Conservation (phyloP, 2,888 invertebrate genomes). For the Melinaea marsaeus region DNA sequence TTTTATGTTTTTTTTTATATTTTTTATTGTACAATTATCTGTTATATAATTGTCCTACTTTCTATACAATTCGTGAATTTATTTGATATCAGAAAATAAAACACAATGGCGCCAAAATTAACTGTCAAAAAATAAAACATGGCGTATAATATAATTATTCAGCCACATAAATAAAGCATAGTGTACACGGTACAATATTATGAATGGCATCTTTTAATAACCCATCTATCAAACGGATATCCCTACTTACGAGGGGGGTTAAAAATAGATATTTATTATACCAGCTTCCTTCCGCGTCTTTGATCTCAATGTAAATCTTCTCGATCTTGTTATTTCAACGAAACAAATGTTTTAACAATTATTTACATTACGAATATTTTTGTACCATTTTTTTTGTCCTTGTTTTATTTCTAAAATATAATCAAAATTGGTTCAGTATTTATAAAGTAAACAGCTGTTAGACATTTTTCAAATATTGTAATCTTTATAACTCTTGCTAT, state of each 20-base stretch:
- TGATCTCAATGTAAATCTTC: slow-evolving; percentile 32
- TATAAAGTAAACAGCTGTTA: neutral
- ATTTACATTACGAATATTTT: neutral
- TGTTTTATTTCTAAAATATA: neutral
- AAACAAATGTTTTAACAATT: neutral
- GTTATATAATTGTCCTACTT: neutral
- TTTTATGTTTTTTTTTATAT: neutral
- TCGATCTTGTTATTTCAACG: slow-evolving; percentile 1
- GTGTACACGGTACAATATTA: slow-evolving; percentile 1
- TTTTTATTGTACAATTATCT: neutral
- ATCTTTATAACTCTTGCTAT: slow-evolving; percentile 7
- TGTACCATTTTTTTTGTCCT: neutral
- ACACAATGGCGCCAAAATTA: too few relatives aligned
- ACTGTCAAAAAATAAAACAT: too few relatives aligned
- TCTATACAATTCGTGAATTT: too few relatives aligned
- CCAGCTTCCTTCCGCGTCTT: slow-evolving; percentile 39
- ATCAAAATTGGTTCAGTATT: neutral
- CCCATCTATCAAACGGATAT: slow-evolving; percentile 36
- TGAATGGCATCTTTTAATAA: slow-evolving; percentile 22
- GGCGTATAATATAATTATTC: neutral
- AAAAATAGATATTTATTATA: slow-evolving; percentile 43
- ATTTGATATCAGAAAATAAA: too few relatives aligned
- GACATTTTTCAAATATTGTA: neutral
- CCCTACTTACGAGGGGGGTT: slow-evolving; percentile 34
- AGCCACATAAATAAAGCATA: neutral